These are phyloP conservation scores for Nomada ferruginata DNA, from an alignment of 2,888 invertebrate species.

Conservation along the genomic window DNA sequence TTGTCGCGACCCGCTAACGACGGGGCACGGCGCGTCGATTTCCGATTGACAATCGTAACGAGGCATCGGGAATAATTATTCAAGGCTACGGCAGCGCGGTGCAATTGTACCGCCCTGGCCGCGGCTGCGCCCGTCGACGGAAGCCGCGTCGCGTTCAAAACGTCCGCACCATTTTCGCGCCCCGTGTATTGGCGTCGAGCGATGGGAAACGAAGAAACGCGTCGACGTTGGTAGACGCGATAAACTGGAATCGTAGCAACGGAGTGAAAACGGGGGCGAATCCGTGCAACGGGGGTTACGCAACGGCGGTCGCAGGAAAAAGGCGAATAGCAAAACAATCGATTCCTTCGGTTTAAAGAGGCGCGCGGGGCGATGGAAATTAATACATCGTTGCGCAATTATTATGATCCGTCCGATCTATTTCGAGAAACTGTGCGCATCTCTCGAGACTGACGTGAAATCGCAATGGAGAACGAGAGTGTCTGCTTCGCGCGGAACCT, in stretches of 20 bases:
- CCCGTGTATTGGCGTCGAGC: constrained; percentile 31
- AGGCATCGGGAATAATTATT: constrained; percentile 63
- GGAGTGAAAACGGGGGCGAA: not conserved
- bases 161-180: not conserved
- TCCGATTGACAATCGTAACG: constrained; percentile 48
- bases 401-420: constrained; percentile 17
- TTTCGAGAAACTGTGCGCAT: constrained; percentile 36
- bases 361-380: too few relatives aligned
- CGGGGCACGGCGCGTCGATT: constrained; percentile 34
- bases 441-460: constrained; percentile 26
- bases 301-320: not conserved
- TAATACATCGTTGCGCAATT: constrained; percentile 15
- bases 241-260: not conserved
- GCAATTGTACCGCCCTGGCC: constrained; percentile 51
- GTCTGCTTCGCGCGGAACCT: constrained; percentile 41
- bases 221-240: not conserved
- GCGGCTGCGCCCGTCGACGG: constrained; percentile 44
- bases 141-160: constrained; percentile 62
- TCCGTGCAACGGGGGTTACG: constrained; percentile 1
- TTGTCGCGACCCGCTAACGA: constrained; percentile 7
- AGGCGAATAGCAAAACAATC: not conserved
- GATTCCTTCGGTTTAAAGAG: not conserved
- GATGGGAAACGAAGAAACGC: constrained; percentile 5
- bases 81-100: constrained; percentile 56
- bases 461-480: constrained; percentile 43